Conservation (phyloP, 64 coral and sea anemone species). For the Pocillopora verrucosa region DNA sequence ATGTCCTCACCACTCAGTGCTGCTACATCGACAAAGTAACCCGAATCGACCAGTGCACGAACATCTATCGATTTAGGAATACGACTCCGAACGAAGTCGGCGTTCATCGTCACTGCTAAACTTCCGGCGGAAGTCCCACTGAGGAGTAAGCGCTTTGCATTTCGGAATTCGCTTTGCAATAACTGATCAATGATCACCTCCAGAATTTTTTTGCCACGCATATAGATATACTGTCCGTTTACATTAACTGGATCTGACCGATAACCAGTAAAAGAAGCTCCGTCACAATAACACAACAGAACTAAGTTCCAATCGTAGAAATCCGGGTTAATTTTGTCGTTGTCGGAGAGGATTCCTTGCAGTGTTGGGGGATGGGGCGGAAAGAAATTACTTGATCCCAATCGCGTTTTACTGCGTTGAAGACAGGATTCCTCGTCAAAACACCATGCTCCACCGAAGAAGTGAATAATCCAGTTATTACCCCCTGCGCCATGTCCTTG, state of each 20-base stretch:
- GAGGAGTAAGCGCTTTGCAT: conserved; percentile 70
- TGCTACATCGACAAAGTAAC: conserved; percentile 91
- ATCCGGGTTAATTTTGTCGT: conserved; percentile 71
- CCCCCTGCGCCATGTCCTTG: conserved; percentile 69
- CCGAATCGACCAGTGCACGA: conserved; percentile 87
- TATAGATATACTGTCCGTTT: conserved; percentile 64
- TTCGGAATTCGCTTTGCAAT: conserved; percentile 57
- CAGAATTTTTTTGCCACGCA: conserved; percentile 85
- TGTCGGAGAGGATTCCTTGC: conserved; percentile 77
- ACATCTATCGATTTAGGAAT: conserved; percentile 72
- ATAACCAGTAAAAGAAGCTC: conserved; percentile 90
- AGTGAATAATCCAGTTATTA: conserved; percentile 87
- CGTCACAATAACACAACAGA: conserved; percentile 89
- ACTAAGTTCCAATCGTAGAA: conserved; percentile 97
- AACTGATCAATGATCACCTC: conserved; percentile 80
- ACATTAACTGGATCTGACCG: conserved; percentile 73
- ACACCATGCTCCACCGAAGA: conserved; percentile 96
- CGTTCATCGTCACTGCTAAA: conserved; percentile 81
- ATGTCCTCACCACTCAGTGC: conserved; percentile 61
- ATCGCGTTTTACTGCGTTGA: conserved; percentile 78
- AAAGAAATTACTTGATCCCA: conserved; percentile 76
- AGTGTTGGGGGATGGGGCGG: conserved; percentile 75
- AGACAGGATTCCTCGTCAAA: conserved; percentile 87
- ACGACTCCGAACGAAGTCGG: conserved; percentile 80
- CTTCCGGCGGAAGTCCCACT: conserved; percentile 91